A percentile compares a stretch with the other conserved stretches of the same genome.
These are phyloP conservation scores for Phalanger gymnotis DNA, from an alignment of 2,797 vertebrate species.

Conservation along the genomic window DNA sequence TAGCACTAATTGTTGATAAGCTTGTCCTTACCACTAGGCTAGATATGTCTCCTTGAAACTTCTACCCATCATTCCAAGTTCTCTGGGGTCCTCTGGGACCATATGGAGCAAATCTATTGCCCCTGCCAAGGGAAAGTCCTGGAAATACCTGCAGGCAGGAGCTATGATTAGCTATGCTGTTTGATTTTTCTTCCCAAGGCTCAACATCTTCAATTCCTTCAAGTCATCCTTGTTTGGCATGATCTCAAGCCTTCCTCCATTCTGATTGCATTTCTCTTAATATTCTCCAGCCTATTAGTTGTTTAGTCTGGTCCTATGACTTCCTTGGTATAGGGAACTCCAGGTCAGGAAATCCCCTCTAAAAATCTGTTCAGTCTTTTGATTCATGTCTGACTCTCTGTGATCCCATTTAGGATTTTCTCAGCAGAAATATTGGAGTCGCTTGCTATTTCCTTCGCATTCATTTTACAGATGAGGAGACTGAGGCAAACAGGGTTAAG, in stretches of 20 bases:
- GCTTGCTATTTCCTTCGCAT: neutral
- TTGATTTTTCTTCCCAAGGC: neutral
- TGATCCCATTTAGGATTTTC: neutral
- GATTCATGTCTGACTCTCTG: neutral
- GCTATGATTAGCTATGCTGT: neutral
- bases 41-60: too few species aligned
- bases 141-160: neutral
- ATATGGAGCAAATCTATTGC: too few species aligned
- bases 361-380: neutral
- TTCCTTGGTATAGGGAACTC: neutral
- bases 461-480: neutral
- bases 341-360: neutral
- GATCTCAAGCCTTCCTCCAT: neutral
- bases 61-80: neutral
- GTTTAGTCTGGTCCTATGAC: neutral
- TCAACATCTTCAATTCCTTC: neutral
- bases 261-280: neutral
- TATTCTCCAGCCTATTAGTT: neutral
- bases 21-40: neutral
- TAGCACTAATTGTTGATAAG: neutral
- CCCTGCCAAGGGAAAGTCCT: neutral
- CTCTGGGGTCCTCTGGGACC: neutral
- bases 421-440: neutral
- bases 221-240: neutral
- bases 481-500: neutral